Evolutionary conservation across 2,888 invertebrate species (phyloP), one percentile per base, ranked within the genome.

Genomic region (Idaea aversata): DNA sequence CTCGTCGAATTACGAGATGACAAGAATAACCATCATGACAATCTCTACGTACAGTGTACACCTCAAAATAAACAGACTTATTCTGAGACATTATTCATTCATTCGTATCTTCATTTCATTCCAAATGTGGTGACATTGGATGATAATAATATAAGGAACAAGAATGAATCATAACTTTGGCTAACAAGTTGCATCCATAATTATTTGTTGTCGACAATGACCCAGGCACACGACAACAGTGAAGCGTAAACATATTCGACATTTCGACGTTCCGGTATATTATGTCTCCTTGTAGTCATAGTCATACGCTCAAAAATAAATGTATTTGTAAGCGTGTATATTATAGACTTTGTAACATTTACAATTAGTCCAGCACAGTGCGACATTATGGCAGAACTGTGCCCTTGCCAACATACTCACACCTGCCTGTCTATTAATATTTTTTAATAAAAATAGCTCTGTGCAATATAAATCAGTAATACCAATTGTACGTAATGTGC

Each of bases 381-480:
- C 85, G 84, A 86, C 85, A 86, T 83, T 84, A 80, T 80, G 77
- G 76, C 77, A 82, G 76, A 76, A 75, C 77, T 75, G 72, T 72
- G 73, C 70, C 75, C 82, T 80, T 91, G 91, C 92, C 92, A 92
- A 90, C 82, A 82, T 83, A 81, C 78, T 79, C 83, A 80, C 91
- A 93, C 92, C 92, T 93, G 93, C 77, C 81, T 70, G 72, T 88
- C 91, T 93, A 93, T 91, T 91, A 91, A 93, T 93, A 93, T 88
- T 87, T 88, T 84, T 81, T 78, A 73, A 80, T 84, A 83, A 87
- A 88, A 89, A 90, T 90, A 90, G 83, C 83, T 78, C 76, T 65
- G 69, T 70, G 65, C 67, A 71, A 69, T 75, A 79, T 77, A 74
- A 38, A 38, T 47, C 47, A 47, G 47, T 13, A 47, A 47, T 47